Base-by-base conservation (phyloP, 2,888 invertebrate genomes). In the Tupiocoris notatus region DNA sequence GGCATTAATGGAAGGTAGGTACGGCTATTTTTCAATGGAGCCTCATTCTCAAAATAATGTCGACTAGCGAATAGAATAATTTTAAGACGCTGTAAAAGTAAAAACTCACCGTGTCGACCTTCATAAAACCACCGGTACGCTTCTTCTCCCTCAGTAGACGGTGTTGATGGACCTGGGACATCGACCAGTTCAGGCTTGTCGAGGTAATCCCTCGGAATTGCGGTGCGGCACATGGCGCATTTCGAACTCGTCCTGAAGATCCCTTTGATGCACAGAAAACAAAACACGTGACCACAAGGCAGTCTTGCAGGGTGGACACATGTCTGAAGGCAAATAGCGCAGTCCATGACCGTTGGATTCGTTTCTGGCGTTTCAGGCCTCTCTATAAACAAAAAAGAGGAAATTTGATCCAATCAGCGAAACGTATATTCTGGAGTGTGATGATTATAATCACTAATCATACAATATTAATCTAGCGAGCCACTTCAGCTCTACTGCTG, bases 111-210 rank as follows among this genome's bases (percentile, higher is more conserved):
- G 87, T 94, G 94, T 81, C 93, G 86, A 22, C 97, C 96, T 86
- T 97, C 96, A 83, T 98, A 98, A 85, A 93, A 98, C 97, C 97
- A 98, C 82, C 95, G 94, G 82, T 91, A 93, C 23, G 89, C 91
- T 82, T 91, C 91, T 81, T 90, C 85, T 80, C 79, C 88, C 3
- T 86, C 85, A 58, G 86, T 83, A 56, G 81, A 77, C 54, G 83
- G 78, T 78, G 86, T 84, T 56, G 85, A 21, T 6, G 65, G 70
- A 6, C 65, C 65, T 6, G 79, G 86, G 21, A 85, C 83, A 77
- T 90, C 88, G 24, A 96, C 86, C 65, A 97, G 84, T 67, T 91
- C 88, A 0, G 97, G 96, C 83, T 93, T 90, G 80, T 95, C 92
- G 58, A 96, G 86, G 83, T 93, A 96, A 83, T 95, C 93, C 24